A percentile compares a stretch with the other conserved stretches of the same genome.
phyloP scores from a whole-genome alignment of 2,797 vertebrate species.

The Microctenopoma lineatum region DNA sequence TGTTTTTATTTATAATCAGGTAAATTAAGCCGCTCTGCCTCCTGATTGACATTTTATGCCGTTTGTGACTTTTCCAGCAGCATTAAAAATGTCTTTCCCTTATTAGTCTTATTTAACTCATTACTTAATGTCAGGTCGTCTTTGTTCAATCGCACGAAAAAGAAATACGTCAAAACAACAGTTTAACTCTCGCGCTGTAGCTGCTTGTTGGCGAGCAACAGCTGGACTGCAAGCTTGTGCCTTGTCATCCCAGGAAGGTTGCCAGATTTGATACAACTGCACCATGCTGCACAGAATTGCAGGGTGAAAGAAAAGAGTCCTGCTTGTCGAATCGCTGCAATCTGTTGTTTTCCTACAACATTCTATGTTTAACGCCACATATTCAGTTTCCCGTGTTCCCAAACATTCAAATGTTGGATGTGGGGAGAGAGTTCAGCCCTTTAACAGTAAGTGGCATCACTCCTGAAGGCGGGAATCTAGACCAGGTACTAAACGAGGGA shows the following conservation, averaged over 20 bases:
- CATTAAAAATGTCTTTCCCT: no score
- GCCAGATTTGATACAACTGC: not conserved
- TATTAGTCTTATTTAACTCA: not conserved
- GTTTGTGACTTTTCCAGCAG: no score
- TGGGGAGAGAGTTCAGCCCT: not conserved
- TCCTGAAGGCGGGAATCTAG: constrained; percentile 27
- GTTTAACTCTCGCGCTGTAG: not conserved
- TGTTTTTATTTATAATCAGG: no score
- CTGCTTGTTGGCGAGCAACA: not conserved
- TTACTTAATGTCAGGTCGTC: not conserved
- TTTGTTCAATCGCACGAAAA: not conserved
- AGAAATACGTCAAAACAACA: not conserved
- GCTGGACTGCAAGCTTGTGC: not conserved
- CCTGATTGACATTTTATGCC: no score
- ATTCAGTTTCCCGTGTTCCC: not conserved
- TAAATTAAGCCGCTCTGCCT: no score
- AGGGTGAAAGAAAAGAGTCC: not conserved
- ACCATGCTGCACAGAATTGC: not conserved
- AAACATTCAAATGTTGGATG: constrained; percentile 14
- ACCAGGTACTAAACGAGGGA: constrained; percentile 32
- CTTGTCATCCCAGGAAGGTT: not conserved
- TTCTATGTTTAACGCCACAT: not conserved
- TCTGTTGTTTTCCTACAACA: not conserved
- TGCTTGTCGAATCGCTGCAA: not conserved
- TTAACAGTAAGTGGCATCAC: constrained; percentile 22